These are phyloP conservation scores for Aurelia sp. DNA, from an alignment of 30 jellyfish, hydroid and myxozoan species.

Conservation along the genomic window DNA sequence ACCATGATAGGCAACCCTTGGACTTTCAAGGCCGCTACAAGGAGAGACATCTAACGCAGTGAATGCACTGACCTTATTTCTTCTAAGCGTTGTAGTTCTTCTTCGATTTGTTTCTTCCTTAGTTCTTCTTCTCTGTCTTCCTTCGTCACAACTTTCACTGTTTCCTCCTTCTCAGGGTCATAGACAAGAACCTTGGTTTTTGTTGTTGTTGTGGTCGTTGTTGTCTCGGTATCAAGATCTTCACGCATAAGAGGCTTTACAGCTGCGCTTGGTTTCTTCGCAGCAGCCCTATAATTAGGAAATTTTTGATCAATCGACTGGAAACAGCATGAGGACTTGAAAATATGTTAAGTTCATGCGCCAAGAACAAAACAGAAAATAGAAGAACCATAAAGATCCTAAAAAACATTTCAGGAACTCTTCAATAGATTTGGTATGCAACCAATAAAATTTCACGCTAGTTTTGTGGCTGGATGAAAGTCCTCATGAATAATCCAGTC, in stretches of 20 bases:
- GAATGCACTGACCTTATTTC: conserved; percentile 31
- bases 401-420: too few relatives aligned
- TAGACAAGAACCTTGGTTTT: conserved; percentile 49
- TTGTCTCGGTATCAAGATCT: conserved; percentile 37
- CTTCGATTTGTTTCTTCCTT: conserved; percentile 39
- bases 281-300: conserved; percentile 16
- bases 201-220: conserved; percentile 59
- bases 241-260: conserved; percentile 70
- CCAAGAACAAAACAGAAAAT: too few relatives aligned
- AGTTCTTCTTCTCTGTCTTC: conserved; percentile 61
- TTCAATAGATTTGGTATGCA: too few relatives aligned
- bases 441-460: too few relatives aligned
- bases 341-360: too few relatives aligned
- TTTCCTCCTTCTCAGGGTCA: conserved; percentile 46
- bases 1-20: too few relatives aligned
- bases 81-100: conserved; percentile 47
- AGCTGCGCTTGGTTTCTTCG: conserved; percentile 72
- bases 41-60: too few relatives aligned
- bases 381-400: too few relatives aligned
- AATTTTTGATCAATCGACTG: neutral
- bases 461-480: too few relatives aligned
- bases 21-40: too few relatives aligned
- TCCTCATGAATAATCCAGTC: too few relatives aligned
- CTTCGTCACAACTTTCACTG: conserved; percentile 29
- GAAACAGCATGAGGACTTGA: neutral